Evolutionary conservation across 2,888 invertebrate genomes (phyloP).

Genomic region (Ptychoptera contaminata): DNA sequence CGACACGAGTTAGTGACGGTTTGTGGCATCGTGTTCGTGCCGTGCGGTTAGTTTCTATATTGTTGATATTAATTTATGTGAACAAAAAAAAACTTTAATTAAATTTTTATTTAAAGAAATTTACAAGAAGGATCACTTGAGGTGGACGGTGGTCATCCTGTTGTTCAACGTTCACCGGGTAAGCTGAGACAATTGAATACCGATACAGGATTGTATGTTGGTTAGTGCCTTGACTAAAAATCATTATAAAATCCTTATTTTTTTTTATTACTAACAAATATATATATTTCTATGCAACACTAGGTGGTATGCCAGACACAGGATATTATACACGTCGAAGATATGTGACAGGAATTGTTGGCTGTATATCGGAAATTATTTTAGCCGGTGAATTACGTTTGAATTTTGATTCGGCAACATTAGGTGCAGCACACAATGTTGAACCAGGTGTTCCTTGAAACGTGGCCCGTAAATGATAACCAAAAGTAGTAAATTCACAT

Average conservation of each 20-base stretch:
- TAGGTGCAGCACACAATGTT: constrained; percentile 30
- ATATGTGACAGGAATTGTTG: constrained; percentile 59
- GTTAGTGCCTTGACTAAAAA: constrained; percentile 34
- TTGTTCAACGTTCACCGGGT: constrained; percentile 70
- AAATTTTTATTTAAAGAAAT: constrained; percentile 38
- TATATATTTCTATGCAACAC: background rate
- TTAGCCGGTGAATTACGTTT: constrained; percentile 66
- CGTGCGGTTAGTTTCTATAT: constrained; percentile 40
- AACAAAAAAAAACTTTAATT: background rate
- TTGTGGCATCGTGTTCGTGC: constrained; percentile 63
- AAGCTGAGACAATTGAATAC: constrained; percentile 71
- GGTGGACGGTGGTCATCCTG: constrained; percentile 74
- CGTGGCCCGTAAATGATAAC: too few relatives aligned
- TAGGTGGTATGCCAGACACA: constrained; percentile 69
- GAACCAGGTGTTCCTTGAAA: constrained; percentile 31
- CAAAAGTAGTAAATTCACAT: too few relatives aligned
- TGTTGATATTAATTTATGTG: background rate
- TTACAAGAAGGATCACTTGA: constrained; percentile 73
- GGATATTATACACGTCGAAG: constrained; percentile 51
- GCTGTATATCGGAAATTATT: constrained; percentile 71
- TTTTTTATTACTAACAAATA: too few relatives aligned
- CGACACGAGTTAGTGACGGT: constrained; percentile 76
- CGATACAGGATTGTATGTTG: constrained; percentile 77
- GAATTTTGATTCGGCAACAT: constrained; percentile 36
- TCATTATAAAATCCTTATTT: background rate